Evolutionary conservation across 2,888 invertebrate genomes (phyloP), one percentile per base, ranked within the genome.

Genomic region (Chouioia cunea): DNA sequence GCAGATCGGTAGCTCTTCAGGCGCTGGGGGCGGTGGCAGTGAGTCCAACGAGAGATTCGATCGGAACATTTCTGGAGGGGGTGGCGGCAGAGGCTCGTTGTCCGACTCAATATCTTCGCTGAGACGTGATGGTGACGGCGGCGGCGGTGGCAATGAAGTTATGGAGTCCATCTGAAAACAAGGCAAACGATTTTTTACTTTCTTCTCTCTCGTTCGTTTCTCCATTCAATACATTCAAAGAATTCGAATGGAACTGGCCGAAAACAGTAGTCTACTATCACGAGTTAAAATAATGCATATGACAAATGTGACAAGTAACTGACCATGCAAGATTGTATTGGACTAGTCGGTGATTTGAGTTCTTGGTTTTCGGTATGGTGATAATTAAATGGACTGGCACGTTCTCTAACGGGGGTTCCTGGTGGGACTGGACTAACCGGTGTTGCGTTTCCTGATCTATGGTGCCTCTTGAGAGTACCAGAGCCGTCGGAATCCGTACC

Each of bases 11-110:
- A 89, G 79, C 73, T 89, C 89, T 64, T 86, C 87, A 4, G 91
- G 91, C 50, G 92, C 91, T 57, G 89, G 93, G 0, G 94, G 94
- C 16, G 93, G 94, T 0, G 93, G 93, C 71, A 94, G 85, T n/a
- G 93, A 93, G 77, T 94, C 94, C 50, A 94, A 84, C 23, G 94
- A 94, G 14, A 93, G 86, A 15, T 92, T 93, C 0, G 93, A 93
- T 64, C 92, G 90, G 81, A 93, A 92, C 88, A 94, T 90, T 77
- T 91, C 91, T 1, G 90, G 89, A 0, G 93, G 93, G 0, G 93
- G 93, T 1, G 93, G 93, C 0, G 93, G 93, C 18, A 91, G 86
- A 1, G 92, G 91, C 65, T 86, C 84, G 69, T 85, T 83, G 73
- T 89, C 89, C 58, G 89, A 89, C 75, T 90, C 88, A 12, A 87